Evolutionary conservation across 2,888 invertebrate genomes (phyloP).

Genomic region (Drosophila cognata): DNA sequence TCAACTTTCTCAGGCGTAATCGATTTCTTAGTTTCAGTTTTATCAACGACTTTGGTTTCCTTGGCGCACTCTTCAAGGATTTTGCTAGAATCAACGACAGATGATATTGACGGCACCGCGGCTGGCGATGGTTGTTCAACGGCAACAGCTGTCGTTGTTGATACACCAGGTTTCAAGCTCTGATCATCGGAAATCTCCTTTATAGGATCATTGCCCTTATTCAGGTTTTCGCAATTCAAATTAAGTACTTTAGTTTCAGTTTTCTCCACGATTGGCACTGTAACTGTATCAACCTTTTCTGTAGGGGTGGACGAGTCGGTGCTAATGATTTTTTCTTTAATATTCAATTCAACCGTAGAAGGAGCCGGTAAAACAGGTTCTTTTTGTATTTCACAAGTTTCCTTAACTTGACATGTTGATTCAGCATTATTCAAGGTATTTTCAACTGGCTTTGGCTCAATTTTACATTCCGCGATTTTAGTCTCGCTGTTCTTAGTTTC

Average conservation of each 20-base stretch:
- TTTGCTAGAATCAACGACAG: conserved; percentile 2
- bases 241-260: conserved; percentile 17
- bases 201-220: neutral
- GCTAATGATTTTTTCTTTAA: neutral
- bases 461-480: conserved; percentile 23
- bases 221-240: conserved; percentile 2
- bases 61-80: conserved; percentile 1
- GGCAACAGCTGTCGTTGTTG: neutral
- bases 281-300: conserved; percentile 16
- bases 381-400: conserved; percentile 15
- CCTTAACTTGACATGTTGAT: conserved; percentile 3
- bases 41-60: conserved; percentile 2
- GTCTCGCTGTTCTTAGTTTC: conserved; percentile 33
- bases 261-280: conserved; percentile 24
- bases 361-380: conserved; percentile 1
- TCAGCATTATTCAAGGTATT: neutral
- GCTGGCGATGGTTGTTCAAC: neutral
- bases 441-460: conserved; percentile 32
- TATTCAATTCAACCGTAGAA: conserved; percentile 1
- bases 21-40: conserved; percentile 5
- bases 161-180: conserved; percentile 9
- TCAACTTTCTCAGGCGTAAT: conserved; percentile 5
- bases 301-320: neutral
- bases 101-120: neutral
- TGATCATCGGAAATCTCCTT: conserved; percentile 5